Evolutionary conservation across 2,888 invertebrate species (phyloP).

Genomic region (Apodemia mormo): DNA sequence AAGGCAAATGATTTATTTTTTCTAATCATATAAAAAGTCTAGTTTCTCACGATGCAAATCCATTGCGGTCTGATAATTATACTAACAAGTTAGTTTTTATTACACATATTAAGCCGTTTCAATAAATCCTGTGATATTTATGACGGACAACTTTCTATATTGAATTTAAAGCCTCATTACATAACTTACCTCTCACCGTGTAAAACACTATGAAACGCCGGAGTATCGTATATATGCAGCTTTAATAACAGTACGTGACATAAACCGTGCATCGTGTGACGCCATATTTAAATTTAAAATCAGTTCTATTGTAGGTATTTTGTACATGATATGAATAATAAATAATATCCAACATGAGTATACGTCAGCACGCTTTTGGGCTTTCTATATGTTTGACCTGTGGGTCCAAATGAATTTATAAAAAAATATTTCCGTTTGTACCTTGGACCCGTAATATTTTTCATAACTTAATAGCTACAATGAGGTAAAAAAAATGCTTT

Average conservation of each 20-base stretch:
- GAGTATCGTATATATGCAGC: neutral
- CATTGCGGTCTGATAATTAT: neutral
- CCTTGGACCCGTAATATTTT: too few species aligned
- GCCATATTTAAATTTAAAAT: neutral
- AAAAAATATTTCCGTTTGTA: too few species aligned
- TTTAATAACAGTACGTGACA: neutral
- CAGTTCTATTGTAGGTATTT: too few species aligned
- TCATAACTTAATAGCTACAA: too few species aligned
- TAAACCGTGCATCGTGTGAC: neutral
- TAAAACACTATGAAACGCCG: neutral
- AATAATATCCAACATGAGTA: too few species aligned
- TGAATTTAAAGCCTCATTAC: slow-evolving; percentile 1
- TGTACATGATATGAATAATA: too few species aligned
- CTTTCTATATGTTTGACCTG: too few species aligned
- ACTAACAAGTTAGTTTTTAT: neutral
- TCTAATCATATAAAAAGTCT: too few species aligned
- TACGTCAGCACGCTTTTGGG: too few species aligned
- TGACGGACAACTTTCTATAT: slow-evolving; percentile 6
- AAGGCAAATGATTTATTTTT: too few species aligned
- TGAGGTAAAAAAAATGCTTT: too few species aligned
- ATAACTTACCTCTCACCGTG: slow-evolving; percentile 4
- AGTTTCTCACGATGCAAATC: neutral
- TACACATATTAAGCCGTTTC: neutral
- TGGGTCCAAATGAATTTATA: too few species aligned
- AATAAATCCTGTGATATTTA: neutral